Evolutionary conservation across 2,888 invertebrate species (phyloP), one percentile per base, ranked within the genome.

Genomic region (Ethmia dodecea): DNA sequence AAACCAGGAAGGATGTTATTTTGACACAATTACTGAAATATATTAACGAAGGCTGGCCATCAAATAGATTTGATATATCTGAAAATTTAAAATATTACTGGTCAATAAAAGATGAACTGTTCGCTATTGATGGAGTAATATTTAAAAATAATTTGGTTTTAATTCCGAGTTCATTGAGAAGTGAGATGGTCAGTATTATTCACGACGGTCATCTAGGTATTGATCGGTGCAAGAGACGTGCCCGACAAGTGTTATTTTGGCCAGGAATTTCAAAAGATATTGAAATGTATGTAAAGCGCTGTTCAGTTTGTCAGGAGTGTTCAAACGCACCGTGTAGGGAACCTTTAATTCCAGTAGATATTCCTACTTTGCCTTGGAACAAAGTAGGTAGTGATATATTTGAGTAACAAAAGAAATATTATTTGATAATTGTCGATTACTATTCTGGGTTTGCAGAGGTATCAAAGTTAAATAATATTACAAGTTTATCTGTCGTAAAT

Each of bases 401-500:
- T 26, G 42, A 46, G 22, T 38, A 31, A 26, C 27, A 24, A 10
- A 40, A 35, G 13, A 40, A 40, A 32, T 20, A 37, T 16, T 43
- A 31, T 30, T 16, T 49, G 3, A 34, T 46, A 6, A 11, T 46
- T 1, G 35, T 44, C 1, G 40, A 45, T 38, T 42, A 39, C 26
- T 43, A 32, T 31, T 37, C 38, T 2, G 33, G 34, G 3, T 45
- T 18, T 28, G 26, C 42, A 18, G 40, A 45, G 24, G 32, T 45
- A 3, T 11, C 5, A 4, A 25, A 13, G 20, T 9, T 26, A 28
- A 10, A 14, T 16, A 26, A 20, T n/a, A 27, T 18, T 18, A 8
- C 11, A 22, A 86, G 49, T n/a, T 10, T 11, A n/a, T 9, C 10
- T n/a, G 18, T 16, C 3, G 18, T 15, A 13, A 2, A 16, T 8